A percentile compares a stretch with the other conserved stretches of the same genome.
Evolutionary conservation across 2,113 vertebrate genomes (phyloP).

Genomic region (Nymphicus hollandicus): DNA sequence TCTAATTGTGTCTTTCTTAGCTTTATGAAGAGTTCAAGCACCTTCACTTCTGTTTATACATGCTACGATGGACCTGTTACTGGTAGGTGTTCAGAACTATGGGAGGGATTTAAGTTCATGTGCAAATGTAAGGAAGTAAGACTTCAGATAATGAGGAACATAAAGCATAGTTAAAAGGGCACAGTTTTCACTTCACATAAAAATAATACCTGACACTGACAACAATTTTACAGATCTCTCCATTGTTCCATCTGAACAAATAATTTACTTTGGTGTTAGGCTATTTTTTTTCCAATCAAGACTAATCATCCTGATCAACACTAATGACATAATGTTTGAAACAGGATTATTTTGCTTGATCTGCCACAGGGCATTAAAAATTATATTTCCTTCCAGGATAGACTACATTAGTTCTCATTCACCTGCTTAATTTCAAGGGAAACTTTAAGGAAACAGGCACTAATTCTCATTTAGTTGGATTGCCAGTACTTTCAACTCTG

Average conservation of each 20-base stretch:
- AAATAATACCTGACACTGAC: background rate
- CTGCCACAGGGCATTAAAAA: background rate
- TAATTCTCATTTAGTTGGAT: conserved; percentile 33
- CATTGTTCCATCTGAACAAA: background rate
- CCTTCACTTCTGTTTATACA: background rate
- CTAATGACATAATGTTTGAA: conserved; percentile 32
- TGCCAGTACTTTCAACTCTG: background rate
- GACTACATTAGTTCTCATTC: conserved; percentile 29
- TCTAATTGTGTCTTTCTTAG: background rate
- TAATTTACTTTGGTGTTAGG: conserved; percentile 10
- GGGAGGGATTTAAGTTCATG: background rate
- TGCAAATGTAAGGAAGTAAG: background rate
- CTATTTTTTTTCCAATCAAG: conserved; percentile 42
- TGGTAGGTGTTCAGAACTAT: background rate
- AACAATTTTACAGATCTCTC: background rate
- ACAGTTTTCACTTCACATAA: background rate
- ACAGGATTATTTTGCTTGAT: conserved; percentile 29
- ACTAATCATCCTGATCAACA: conserved; percentile 29
- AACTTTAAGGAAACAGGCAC: background rate
- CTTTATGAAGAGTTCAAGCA: background rate
- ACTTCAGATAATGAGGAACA: background rate
- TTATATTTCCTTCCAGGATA: conserved; percentile 6
- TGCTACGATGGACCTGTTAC: background rate
- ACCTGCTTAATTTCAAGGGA: conserved; percentile 36
- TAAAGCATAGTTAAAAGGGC: background rate